Evolutionary conservation across 2,797 vertebrate genomes (phyloP), one percentile per base, ranked within the genome.

Genomic region (Botia kubotai): DNA sequence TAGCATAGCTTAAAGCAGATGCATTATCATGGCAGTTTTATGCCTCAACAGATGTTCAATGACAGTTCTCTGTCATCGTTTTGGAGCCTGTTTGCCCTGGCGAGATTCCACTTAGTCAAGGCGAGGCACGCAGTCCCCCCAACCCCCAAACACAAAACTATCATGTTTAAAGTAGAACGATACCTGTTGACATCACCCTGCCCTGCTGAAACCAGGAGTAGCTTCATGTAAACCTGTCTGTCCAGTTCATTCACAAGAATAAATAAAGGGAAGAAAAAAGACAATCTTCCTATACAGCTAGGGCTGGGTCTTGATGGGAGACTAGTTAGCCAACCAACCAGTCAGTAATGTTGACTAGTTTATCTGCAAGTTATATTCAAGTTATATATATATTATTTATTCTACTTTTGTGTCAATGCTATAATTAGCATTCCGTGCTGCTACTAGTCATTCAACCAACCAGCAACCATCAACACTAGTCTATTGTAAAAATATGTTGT

Each of bases 151-250:
- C 3, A 13, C 33, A 75, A 36, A 55, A 53, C 48, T 68, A 75
- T 66, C 58, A 63, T 83, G 72, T 82, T 79, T 77, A 73, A 78
- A 72, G 75, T 73, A 82, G 79, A 60, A 63, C 17, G 46, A 43
- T 68, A 63, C 73, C 67, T 63, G 39, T 66, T 86, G 66, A 84
- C 77, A 80, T 82, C 67, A 76, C 58, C 60, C 69, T 83, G 82
- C 65, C 65, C 75, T 16, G 68, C 71, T n/a, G 70, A 66, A 77
- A 76, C 43, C 48, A 79, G 48, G 55, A 79, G 63, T 39, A 88
- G 88, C 74, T 72, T 75, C 75, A 70, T 79, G 52, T 83, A 75
- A 92, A 92, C 89, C 65, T 77, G 89, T 91, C 83, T 48, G 76
- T 86, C 90, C 85, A 87, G 89, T 92, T 91, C 1, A 67, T 66